Percentiles rank a stretch among this genome's conserved stretches.
These are phyloP conservation scores for Calliphora vicina DNA, from an alignment of 1,140 invertebrate genomes.

Conservation along the genomic window DNA sequence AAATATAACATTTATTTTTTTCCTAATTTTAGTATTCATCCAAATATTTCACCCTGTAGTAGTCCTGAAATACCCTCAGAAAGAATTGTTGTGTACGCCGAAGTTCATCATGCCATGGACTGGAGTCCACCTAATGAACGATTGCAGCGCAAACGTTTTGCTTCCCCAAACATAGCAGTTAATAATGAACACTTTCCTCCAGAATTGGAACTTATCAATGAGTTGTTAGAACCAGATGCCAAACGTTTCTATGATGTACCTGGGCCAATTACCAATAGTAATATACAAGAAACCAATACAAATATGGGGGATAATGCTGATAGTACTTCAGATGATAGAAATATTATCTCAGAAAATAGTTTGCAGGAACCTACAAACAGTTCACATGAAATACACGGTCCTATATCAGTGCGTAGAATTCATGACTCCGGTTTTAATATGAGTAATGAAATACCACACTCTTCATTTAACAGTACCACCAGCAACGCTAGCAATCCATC, in stretches of 20 bases:
- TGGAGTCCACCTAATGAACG: not conserved
- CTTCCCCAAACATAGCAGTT: too few species aligned
- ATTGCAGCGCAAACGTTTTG: not conserved
- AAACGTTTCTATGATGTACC: not conserved
- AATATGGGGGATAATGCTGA: too few species aligned
- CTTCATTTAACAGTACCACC: not conserved
- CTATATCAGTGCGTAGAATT: not conserved
- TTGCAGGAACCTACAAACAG: not conserved
- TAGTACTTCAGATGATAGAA: too few species aligned
- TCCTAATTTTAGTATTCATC: not conserved
- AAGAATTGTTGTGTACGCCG: not conserved
- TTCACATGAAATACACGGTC: not conserved
- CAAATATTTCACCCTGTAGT: not conserved
- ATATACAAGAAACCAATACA: too few species aligned
- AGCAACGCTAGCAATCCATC: not conserved
- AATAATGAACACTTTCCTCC: not conserved
- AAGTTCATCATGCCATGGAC: not conserved
- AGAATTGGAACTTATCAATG: not conserved
- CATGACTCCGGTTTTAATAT: not conserved
- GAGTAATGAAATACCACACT: not conserved
- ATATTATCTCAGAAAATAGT: too few species aligned
- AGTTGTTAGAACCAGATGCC: not conserved
- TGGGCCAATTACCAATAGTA: too few species aligned
- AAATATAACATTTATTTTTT: too few species aligned
- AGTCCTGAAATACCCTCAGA: conserved; percentile 6